A percentile compares a stretch with the other conserved stretches of the same genome.
Conservation (phyloP, 1,140 invertebrate genomes). For the Kradibia gibbosae region DNA sequence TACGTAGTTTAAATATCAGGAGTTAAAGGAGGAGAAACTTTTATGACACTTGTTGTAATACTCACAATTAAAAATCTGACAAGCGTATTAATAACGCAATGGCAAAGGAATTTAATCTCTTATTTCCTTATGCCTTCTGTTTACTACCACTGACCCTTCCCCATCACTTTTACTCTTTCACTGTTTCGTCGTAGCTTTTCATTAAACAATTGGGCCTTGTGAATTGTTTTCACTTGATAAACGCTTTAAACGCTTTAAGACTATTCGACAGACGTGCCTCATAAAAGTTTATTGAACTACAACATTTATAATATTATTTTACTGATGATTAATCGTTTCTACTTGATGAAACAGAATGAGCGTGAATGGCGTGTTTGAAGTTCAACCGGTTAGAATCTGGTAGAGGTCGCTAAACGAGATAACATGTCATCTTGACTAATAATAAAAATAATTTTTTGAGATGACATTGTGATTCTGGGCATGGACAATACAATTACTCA, state of each 20-base stretch:
- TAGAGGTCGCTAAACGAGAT: not conserved
- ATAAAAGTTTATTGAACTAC: not conserved
- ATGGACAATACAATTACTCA: no score
- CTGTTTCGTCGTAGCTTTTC: not conserved
- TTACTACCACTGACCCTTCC: not conserved
- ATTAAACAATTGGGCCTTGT: not conserved
- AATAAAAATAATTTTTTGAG: not conserved
- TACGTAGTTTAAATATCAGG: no score
- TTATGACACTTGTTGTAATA: no score
- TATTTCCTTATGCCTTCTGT: not conserved
- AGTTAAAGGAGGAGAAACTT: no score
- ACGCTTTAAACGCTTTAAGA: not conserved
- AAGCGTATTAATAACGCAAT: not conserved
- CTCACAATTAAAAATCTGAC: not conserved
- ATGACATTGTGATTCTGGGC: no score
- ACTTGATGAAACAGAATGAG: not conserved
- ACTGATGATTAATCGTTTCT: not conserved
- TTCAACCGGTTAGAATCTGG: not conserved
- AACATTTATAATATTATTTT: not conserved
- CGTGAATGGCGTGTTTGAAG: not conserved
- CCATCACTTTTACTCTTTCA: no score
- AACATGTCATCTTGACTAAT: not conserved
- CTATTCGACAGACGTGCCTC: not conserved
- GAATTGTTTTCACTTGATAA: no score
- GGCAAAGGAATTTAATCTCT: no score